Percentiles rank a stretch among this genome's conserved stretches.
Evolutionary conservation across 2,797 vertebrate species (phyloP).

Genomic region (Enteromius afrohamiltoni): DNA sequence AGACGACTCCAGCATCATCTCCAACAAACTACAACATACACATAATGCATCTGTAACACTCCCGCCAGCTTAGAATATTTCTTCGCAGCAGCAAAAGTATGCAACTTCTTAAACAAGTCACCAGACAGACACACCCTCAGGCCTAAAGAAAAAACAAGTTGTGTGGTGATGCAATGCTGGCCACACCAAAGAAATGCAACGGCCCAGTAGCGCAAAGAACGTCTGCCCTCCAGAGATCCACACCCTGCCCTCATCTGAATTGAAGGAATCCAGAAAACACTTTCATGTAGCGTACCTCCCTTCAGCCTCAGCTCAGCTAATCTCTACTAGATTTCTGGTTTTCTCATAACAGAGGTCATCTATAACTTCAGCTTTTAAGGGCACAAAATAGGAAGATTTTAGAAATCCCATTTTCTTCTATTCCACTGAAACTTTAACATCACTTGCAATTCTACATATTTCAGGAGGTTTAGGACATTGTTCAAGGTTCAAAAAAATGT

Average conservation of each 20-base stretch:
- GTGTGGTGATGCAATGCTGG: conserved; percentile 14
- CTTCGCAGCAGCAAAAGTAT: conserved; percentile 24
- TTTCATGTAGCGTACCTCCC: conserved; percentile 3
- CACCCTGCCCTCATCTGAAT: conserved; percentile 15
- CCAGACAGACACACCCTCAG: conserved; percentile 17
- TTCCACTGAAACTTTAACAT: background rate
- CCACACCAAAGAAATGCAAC: conserved; percentile 23
- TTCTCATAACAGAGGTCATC: background rate
- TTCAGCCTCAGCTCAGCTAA: conserved; percentile 6
- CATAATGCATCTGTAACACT: background rate
- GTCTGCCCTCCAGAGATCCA: conserved; percentile 16
- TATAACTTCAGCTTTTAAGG: background rate
- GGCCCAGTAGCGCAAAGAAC: background rate
- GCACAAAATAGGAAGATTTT: background rate
- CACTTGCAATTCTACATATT: background rate
- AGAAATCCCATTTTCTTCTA: background rate
- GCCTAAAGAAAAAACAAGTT: conserved; percentile 13
- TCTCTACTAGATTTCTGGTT: background rate
- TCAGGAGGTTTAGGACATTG: background rate
- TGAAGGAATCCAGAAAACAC: background rate
- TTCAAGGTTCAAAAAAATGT: background rate
- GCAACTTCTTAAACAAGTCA: conserved; percentile 19
- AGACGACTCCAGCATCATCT: conserved; percentile 98
- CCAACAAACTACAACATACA: conserved; percentile 83
- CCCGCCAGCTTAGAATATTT: background rate